phyloP scores from a whole-genome alignment of 2,113 vertebrate species.

The Prunella himalayana region DNA sequence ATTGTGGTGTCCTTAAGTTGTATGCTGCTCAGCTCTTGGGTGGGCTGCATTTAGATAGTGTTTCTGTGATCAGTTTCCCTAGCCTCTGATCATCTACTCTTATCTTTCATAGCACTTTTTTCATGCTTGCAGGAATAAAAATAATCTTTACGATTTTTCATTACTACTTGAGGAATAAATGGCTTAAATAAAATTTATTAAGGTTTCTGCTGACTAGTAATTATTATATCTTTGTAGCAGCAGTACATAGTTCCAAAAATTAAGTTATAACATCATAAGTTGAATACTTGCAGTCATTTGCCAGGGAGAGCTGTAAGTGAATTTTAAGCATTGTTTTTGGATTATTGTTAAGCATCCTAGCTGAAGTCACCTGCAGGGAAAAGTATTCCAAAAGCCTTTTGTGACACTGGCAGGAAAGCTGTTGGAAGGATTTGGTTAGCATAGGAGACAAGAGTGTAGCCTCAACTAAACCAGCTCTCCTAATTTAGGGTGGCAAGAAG shows the following conservation, averaged over 20 bases:
- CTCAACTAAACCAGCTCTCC: neutral
- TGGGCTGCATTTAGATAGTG: neutral
- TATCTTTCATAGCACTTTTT: neutral
- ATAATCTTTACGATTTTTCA: neutral
- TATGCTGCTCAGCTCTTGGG: accelerated
- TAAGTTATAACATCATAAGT: neutral
- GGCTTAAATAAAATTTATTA: neutral
- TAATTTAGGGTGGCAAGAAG: conserved; percentile 7
- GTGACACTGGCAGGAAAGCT: neutral
- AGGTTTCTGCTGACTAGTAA: neutral
- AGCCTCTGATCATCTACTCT: neutral
- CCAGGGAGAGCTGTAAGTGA: neutral
- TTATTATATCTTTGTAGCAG: neutral
- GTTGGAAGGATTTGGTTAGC: neutral
- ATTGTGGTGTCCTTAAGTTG: neutral
- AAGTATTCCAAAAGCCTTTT: neutral
- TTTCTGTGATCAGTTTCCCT: neutral
- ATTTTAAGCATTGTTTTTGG: neutral
- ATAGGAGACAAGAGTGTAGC: neutral
- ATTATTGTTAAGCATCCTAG: neutral
- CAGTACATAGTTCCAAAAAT: neutral
- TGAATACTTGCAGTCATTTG: neutral
- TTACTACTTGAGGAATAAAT: neutral
- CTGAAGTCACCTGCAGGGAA: neutral
- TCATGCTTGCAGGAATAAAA: neutral